Evolutionary conservation across 2,113 vertebrate genomes (phyloP).

Genomic region (Carettochelys insculpta): DNA sequence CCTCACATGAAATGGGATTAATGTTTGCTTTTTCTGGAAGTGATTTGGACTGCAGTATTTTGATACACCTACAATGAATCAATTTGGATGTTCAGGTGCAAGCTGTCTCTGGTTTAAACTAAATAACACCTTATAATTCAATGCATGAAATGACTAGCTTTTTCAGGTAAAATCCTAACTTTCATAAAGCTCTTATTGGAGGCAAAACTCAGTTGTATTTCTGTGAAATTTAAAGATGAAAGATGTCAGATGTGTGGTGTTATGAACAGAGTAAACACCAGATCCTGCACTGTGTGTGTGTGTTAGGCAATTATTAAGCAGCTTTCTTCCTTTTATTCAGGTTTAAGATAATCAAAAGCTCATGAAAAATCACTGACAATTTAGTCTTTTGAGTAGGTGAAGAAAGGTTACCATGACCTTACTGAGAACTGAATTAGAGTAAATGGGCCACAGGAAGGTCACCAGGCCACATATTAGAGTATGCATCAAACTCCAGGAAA

Average conservation of each 20-base stretch:
- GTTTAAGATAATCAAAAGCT: background rate
- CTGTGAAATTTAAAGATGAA: background rate
- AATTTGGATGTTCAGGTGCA: background rate
- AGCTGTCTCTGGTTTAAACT: background rate
- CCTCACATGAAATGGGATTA: background rate
- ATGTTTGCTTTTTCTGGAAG: background rate
- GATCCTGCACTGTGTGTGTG: background rate
- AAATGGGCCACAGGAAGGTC: background rate
- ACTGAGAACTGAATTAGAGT: background rate
- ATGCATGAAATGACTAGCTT: background rate
- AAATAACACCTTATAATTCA: background rate
- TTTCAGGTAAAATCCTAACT: background rate
- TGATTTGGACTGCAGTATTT: background rate
- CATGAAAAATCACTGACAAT: background rate
- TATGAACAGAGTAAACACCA: background rate
- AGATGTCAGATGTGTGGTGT: background rate
- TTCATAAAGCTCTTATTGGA: background rate
- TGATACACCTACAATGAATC: background rate
- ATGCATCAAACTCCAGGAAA: background rate
- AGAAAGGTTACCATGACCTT: background rate
- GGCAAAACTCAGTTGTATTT: background rate
- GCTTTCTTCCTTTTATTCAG: background rate
- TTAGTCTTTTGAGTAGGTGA: background rate
- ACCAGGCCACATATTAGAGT: background rate
- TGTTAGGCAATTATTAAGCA: background rate